Conservation (phyloP, 2,797 vertebrate species). For the Eulemur coronatus region DNA sequence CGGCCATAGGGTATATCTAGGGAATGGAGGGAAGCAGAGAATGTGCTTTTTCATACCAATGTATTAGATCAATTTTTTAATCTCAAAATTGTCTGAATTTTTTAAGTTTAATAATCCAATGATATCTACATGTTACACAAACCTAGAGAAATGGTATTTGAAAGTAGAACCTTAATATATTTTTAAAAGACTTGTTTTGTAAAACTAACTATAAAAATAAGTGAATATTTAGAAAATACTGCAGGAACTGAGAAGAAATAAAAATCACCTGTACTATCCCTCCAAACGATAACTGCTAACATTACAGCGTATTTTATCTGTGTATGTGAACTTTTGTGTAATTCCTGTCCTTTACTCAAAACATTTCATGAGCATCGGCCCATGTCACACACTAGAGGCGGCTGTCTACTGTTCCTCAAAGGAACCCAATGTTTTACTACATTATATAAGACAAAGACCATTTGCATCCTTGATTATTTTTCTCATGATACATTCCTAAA, state of each 20-base stretch:
- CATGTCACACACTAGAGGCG: fast-evolving
- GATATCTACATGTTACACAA: neutral
- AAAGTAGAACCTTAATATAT: neutral
- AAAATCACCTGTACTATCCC: neutral
- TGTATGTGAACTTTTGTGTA: fast-evolving
- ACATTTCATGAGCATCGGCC: fast-evolving
- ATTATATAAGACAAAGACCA: neutral
- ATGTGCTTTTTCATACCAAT: neutral
- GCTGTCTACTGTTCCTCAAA: fast-evolving
- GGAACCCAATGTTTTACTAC: neutral
- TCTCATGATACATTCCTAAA: neutral
- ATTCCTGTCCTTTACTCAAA: fast-evolving
- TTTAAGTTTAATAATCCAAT: neutral
- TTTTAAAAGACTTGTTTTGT: neutral
- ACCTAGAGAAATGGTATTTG: neutral
- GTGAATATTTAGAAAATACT: neutral
- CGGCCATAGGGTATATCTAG: slow-evolving; percentile 98
- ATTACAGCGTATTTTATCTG: fast-evolving
- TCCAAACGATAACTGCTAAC: neutral
- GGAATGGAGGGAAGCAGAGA: neutral
- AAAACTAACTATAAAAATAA: neutral
- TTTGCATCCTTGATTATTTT: neutral
- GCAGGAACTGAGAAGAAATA: neutral
- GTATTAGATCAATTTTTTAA: neutral
- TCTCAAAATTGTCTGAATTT: neutral